A percentile compares a stretch with the other conserved stretches of the same genome.
phyloP scores from a whole-genome alignment of 2,888 invertebrate genomes.

The Odontocerum albicorne region DNA sequence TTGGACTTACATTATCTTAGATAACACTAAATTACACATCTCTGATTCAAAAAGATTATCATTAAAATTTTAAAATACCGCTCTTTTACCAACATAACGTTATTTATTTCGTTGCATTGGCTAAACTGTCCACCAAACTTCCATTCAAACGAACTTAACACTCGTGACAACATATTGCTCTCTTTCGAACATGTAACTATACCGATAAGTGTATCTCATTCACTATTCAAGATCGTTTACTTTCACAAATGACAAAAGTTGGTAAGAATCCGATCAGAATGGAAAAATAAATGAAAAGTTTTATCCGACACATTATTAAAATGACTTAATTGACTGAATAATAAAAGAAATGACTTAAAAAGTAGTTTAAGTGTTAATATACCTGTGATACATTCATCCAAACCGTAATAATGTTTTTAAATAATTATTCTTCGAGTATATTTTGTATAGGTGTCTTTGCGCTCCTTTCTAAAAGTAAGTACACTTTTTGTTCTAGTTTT shows the following conservation, averaged over 20 bases:
- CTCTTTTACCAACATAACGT: neutral
- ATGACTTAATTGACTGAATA: no score
- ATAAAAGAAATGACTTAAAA: no score
- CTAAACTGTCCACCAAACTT: constrained; percentile 1
- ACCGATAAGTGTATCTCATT: constrained; percentile 3
- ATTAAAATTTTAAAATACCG: neutral
- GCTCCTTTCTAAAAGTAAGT: constrained; percentile 32
- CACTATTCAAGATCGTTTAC: constrained; percentile 9
- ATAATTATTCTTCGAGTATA: constrained; percentile 10
- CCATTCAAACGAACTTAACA: constrained; percentile 5
- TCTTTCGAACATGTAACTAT: neutral
- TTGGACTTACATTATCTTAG: no score
- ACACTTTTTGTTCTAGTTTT: no score
- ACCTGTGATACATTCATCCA: constrained; percentile 29
- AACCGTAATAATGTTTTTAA: constrained; percentile 23
- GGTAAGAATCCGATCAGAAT: neutral
- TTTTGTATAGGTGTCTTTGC: constrained; percentile 15
- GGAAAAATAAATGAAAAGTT: neutral
- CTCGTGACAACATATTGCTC: neutral
- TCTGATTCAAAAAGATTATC: neutral
- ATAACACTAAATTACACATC: no score
- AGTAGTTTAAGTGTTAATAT: no score
- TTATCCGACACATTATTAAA: no score
- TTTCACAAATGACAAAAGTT: constrained; percentile 1
- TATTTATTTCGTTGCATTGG: neutral